Base-by-base conservation (phyloP, 2,113 vertebrate species). In the Asarcornis scutulata region DNA sequence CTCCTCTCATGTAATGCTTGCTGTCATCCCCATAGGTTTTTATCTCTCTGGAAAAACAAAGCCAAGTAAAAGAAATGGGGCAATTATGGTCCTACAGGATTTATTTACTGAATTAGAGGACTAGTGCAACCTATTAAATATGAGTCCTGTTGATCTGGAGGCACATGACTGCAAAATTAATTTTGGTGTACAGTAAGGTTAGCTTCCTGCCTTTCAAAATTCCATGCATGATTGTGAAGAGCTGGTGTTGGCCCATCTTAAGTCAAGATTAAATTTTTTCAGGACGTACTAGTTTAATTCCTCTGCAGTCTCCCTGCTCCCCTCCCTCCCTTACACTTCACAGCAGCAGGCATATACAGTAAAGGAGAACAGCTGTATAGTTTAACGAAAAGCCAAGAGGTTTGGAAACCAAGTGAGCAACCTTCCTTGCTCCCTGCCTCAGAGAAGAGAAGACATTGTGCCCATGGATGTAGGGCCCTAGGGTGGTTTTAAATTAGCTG, bases 401-500 rank as follows among this genome's bases (percentile, higher is more conserved):
- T 87, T 62, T 90, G 74, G 74, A 63, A 29, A 89, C 48, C 78
- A 44, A 40, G 85, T 29, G 75, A 71, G 34, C 76, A 83, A 58
- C 67, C 8, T 26, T 97, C 77, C 32, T 23, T 62, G 56, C 31
- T 86, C 76, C 68, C 63, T 52, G 72, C 62, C 26, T 96, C 29
- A 7, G 58, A 22, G 68, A 92, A 86, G 58, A 62, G 34, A 92
- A 94, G 63, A 58, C 29, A 7, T 64, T 72, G 81, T 95, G 90
- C 68, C 74, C 79, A 77, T 46, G 86, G 63, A 96, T 67, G 96
- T 66, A 96, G 69, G 83, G 86, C 91, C 94, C 92, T 93, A 78
- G 84, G 48, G 82, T 96, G 84, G 66, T 88, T 93, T 95, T 92
- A 89, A 91, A 94, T 96, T 87, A 96, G 36, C 81, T 91, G 96